Evolutionary conservation across 2,888 invertebrate species (phyloP).

Genomic region (Alviniconcha strummeri): DNA sequence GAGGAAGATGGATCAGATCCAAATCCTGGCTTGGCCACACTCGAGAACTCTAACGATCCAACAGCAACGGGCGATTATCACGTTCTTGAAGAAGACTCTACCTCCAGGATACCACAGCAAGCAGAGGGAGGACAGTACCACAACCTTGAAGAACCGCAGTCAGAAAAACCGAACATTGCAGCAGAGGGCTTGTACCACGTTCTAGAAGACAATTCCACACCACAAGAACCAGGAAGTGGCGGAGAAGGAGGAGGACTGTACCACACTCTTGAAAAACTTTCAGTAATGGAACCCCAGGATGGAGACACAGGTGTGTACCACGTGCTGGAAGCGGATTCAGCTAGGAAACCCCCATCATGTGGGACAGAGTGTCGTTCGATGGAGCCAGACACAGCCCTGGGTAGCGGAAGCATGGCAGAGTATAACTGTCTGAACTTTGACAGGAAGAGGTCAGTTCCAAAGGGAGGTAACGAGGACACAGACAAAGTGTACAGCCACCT

Average conservation of each 20-base stretch:
- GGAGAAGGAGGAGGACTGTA: too few relatives aligned
- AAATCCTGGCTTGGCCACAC: too few relatives aligned
- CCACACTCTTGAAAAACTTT: not conserved
- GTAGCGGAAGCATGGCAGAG: not conserved
- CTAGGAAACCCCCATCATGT: not conserved
- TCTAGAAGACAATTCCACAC: not conserved
- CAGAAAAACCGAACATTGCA: not conserved
- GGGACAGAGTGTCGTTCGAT: not conserved
- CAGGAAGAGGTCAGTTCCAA: not conserved
- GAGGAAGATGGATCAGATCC: too few relatives aligned
- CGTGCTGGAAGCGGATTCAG: not conserved
- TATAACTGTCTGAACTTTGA: conserved; percentile 1
- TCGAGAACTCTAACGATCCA: too few relatives aligned
- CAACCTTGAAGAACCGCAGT: not conserved
- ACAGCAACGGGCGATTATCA: too few relatives aligned
- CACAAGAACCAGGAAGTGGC: not conserved
- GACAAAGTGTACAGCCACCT: conserved; percentile 4
- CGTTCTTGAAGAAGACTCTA: too few relatives aligned
- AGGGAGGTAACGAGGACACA: not conserved
- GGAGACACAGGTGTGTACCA: not conserved
- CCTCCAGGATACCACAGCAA: too few relatives aligned
- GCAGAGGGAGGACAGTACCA: not conserved
- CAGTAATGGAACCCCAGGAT: not conserved
- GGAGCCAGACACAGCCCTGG: not conserved
- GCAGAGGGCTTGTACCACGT: not conserved